Evolutionary conservation across 2,113 vertebrate genomes (phyloP), one percentile per base, ranked within the genome.

Genomic region (Neogobius melanostomus): DNA sequence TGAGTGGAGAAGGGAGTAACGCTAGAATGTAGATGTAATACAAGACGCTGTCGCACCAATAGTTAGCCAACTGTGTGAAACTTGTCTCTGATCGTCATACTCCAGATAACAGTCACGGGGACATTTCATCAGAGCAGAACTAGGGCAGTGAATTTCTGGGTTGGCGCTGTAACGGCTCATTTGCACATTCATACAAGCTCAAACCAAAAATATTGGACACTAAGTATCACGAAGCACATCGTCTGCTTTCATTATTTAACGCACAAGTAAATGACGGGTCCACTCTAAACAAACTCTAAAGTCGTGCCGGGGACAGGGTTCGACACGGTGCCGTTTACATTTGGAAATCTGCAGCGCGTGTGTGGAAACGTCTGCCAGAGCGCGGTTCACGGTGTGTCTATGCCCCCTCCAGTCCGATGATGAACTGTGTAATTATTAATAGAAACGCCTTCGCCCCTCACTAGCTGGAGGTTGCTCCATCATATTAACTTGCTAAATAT

Each of bases 371-470:
- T 15, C 60, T 71, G 75, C 69, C 69, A 68, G 52, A 68, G 48
- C 60, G 47, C 10, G 68, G 80, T 69, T 56, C 71, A 59, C 60
- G 56, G 72, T 6, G 51, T 70, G 17, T 57, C 69, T 28, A 36
- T 76, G 79, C 62, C 69, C 75, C 71, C 68, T 72, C 63, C 28
- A 49, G 67, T 79, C 64, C 63, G 64, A 48, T 76, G 81, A 90
- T 78, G 50, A 80, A 84, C 77, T 74, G 81, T 76, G 81, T 83
- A 84, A 90, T 88, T 85, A 87, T 88, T 88, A 83, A 88, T 74
- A 79, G 73, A 65, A 73, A 60, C 44, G 9, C 56, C 65, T 11
- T 43, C 51, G 62, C 51, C 4, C 17, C 64, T 71, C 44, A 1
- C 64, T 51, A 7, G 44, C 51, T 63, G 47, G 0, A 45, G 59